Percentiles rank a stretch among this genome's conserved stretches.
phyloP scores from a whole-genome alignment of 2,797 vertebrate species.

The Linurgus olivaceus region DNA sequence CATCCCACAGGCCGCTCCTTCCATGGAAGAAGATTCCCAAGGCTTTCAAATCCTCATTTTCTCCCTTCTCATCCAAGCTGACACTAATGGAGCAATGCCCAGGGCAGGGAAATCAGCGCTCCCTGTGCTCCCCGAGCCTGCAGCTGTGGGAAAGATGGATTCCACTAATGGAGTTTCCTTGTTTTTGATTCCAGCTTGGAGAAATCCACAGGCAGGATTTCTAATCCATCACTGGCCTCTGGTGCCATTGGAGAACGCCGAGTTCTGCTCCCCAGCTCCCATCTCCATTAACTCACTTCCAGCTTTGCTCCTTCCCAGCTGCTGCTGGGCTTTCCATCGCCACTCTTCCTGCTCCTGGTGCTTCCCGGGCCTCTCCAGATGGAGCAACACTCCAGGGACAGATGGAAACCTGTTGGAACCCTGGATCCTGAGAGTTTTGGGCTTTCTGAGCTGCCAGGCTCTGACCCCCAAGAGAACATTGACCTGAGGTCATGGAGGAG shows the following conservation, averaged over 20 bases:
- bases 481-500: neutral
- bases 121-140: neutral
- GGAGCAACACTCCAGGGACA: neutral
- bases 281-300: neutral
- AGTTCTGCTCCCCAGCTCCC: neutral
- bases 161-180: slow-evolving; percentile 17
- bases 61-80: neutral
- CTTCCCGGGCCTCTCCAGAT: neutral
- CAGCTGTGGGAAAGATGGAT: neutral
- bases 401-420: neutral
- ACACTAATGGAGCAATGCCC: neutral
- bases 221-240: neutral
- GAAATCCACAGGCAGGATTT: neutral
- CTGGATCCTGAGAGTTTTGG: neutral
- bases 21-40: neutral
- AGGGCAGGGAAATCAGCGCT: neutral
- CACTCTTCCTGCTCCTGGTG: fast-evolving
- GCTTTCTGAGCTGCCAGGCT: neutral
- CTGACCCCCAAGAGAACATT: neutral
- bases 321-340: neutral
- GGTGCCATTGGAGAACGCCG: neutral
- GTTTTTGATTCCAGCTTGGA: neutral
- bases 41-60: neutral
- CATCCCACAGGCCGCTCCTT: neutral
- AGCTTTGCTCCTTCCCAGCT: neutral